A percentile compares a stretch with the other conserved stretches of the same genome.
These are phyloP conservation scores for Agriopis leucophaearia DNA, from an alignment of 2,888 invertebrate genomes.

Conservation along the genomic window DNA sequence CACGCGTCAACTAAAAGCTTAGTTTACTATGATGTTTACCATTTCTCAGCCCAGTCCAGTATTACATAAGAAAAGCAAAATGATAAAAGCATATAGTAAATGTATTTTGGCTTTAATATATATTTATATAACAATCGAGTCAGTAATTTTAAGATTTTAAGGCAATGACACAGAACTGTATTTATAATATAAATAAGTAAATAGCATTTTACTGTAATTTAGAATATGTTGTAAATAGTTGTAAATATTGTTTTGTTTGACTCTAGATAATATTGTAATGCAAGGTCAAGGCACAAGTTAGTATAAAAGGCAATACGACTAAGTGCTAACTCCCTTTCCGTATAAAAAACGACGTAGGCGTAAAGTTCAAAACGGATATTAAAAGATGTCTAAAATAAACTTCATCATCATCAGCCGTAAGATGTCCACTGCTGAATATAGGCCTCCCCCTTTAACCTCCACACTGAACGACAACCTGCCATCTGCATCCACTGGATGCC, in stretches of 20 bases:
- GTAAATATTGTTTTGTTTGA: slow-evolving; percentile 42
- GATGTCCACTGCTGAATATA: too few species aligned
- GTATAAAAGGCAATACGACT: neutral
- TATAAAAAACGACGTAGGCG: too few species aligned
- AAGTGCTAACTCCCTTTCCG: too few species aligned
- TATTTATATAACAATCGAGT: slow-evolving; percentile 73
- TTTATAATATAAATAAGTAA: slow-evolving; percentile 50
- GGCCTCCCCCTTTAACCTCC: too few species aligned
- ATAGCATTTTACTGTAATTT: slow-evolving; percentile 49
- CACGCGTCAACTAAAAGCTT: neutral
- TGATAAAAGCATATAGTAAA: slow-evolving; percentile 40
- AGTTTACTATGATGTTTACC: slow-evolving; percentile 57
- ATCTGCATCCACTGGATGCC: too few species aligned
- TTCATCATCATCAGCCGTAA: too few species aligned
- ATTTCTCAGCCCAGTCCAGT: slow-evolving; percentile 76
- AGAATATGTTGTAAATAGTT: slow-evolving; percentile 33
- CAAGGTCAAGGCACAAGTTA: slow-evolving; percentile 26
- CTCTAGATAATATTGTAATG: slow-evolving; percentile 17
- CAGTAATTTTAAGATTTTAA: slow-evolving; percentile 75
- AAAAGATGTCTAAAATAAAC: too few species aligned
- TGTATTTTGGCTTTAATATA: slow-evolving; percentile 71
- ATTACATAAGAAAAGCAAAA: slow-evolving; percentile 59
- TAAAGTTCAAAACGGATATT: too few species aligned
- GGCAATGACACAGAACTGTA: slow-evolving; percentile 47
- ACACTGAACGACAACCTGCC: too few species aligned